Percentiles rank a stretch among this genome's conserved stretches.
These are phyloP conservation scores for Andrena cerasifolii DNA, from an alignment of 1,140 invertebrate species.

Conservation along the genomic window DNA sequence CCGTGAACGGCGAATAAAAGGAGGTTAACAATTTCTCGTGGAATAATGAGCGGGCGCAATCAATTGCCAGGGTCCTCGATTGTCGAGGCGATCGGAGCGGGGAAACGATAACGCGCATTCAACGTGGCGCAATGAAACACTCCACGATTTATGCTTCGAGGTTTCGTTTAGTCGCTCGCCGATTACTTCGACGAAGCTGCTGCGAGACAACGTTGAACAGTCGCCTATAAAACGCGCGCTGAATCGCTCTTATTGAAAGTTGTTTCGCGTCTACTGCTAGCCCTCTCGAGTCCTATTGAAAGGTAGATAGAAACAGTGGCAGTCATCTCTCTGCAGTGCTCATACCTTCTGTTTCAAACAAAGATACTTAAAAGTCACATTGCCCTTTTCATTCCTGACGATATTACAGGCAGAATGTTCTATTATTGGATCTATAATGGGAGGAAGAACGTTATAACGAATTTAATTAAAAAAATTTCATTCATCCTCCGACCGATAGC, in stretches of 20 bases:
- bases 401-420: no score
- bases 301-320: neutral
- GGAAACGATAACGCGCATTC: neutral
- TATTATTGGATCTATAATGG: no score
- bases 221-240: neutral
- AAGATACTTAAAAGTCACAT: no score
- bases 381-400: no score
- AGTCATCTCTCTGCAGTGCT: no score
- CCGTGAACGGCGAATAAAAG: constrained; percentile 5
- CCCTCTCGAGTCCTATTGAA: no score
- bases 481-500: no score
- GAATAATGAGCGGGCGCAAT: neutral
- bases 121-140: neutral
- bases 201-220: neutral
- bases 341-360: no score
- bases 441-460: no score
- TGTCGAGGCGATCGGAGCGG: neutral
- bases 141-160: neutral
- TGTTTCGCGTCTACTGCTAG: no score
- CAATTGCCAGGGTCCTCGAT: constrained; percentile 4
- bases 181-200: neutral
- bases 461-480: no score
- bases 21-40: constrained; percentile 28
- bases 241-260: no score
- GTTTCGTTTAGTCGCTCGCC: neutral